A percentile compares a stretch with the other conserved stretches of the same genome.
These are phyloP conservation scores for Rallus crepitans DNA, from an alignment of 2,797 vertebrate genomes.

Conservation along the genomic window DNA sequence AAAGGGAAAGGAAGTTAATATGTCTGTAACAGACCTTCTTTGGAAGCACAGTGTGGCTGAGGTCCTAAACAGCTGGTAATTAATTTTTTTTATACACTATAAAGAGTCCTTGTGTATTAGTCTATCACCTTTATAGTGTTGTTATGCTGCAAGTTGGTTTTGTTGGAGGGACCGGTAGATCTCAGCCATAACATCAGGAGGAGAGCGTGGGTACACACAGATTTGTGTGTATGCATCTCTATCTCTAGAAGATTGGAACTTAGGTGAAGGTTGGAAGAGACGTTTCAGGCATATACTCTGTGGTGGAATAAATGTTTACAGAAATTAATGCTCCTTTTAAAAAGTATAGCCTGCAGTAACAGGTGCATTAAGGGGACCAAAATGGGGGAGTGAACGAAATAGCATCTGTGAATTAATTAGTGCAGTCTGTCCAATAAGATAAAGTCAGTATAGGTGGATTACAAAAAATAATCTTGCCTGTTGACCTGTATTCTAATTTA, in stretches of 20 bases:
- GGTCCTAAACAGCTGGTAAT: neutral
- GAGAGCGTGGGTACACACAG: accelerated
- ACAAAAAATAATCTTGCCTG: neutral
- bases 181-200: neutral
- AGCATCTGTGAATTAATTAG: neutral
- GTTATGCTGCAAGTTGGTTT: neutral
- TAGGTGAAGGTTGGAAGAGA: neutral
- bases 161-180: neutral
- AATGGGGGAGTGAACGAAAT: neutral
- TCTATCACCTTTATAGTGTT: neutral
- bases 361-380: neutral
- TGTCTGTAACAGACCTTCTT: neutral
- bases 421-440: neutral
- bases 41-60: neutral
- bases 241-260: neutral
- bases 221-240: accelerated
- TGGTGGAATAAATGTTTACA: neutral
- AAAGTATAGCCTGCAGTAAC: neutral
- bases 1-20: neutral
- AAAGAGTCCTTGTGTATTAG: neutral
- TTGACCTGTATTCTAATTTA: neutral
- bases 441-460: neutral
- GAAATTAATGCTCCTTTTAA: neutral
- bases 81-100: neutral
- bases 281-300: neutral